These are phyloP conservation scores for Herpetotheres cachinnans DNA, from an alignment of 2,113 vertebrate species.

Conservation along the genomic window DNA sequence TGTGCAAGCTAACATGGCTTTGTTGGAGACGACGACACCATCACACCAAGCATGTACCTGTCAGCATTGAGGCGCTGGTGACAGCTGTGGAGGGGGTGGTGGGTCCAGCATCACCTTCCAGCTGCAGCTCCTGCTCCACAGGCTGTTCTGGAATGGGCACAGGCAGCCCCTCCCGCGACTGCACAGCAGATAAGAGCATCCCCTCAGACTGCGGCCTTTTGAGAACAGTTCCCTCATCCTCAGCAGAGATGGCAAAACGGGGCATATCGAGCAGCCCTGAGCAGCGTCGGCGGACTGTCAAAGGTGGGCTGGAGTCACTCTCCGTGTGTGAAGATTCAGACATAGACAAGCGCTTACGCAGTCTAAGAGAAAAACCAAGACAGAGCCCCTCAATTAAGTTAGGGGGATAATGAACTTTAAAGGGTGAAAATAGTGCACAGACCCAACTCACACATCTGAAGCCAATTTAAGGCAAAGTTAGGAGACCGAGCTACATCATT, in stretches of 20 bases:
- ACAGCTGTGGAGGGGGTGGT: conserved; percentile 68
- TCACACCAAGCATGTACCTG: conserved; percentile 57
- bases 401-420: too few relatives aligned
- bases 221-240: conserved; percentile 78
- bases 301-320: conserved; percentile 94
- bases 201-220: conserved; percentile 69
- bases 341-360: conserved; percentile 91
- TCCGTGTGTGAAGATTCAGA: conserved; percentile 97
- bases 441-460: neutral
- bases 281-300: conserved; percentile 89
- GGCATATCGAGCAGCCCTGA: conserved; percentile 91
- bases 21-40: neutral
- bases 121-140: conserved; percentile 81
- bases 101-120: conserved; percentile 76
- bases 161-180: conserved; percentile 77
- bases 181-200: conserved; percentile 60
- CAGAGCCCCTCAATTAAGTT: neutral
- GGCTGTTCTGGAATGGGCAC: conserved; percentile 82
- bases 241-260: conserved; percentile 85
- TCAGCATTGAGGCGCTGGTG: conserved; percentile 62
- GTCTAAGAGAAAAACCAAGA: conserved; percentile 58
- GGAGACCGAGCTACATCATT: neutral
- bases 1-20: accelerated
- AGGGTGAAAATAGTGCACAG: neutral
- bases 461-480: too few relatives aligned